A percentile compares a stretch with the other conserved stretches of the same genome.
Evolutionary conservation across 2,113 vertebrate species (phyloP).

Genomic region (Salvelinus fontinalis): DNA sequence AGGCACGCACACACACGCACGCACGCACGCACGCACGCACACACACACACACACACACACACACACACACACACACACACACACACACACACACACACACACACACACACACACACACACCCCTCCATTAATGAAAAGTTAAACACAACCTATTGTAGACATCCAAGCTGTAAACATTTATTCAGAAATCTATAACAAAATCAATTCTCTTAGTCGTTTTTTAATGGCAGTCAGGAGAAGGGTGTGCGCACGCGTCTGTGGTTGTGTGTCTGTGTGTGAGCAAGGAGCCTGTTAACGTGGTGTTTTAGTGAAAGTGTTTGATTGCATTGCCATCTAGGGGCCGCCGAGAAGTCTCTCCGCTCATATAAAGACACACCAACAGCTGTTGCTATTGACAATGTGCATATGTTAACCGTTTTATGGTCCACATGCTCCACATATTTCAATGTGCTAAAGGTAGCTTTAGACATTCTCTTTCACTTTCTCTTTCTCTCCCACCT

Average conservation of each 20-base stretch:
- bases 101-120: background rate
- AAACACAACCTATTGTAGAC: background rate
- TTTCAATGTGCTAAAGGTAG: slow-evolving; percentile 76
- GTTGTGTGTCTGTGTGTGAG: slow-evolving; percentile 49
- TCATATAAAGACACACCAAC: slow-evolving; percentile 78
- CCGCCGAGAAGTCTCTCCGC: slow-evolving; percentile 65
- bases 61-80: background rate
- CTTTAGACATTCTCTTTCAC: background rate
- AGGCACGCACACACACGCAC: too few relatives aligned
- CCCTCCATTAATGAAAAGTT: background rate
- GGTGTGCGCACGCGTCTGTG: background rate
- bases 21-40: too few relatives aligned
- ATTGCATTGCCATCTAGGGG: slow-evolving; percentile 88
- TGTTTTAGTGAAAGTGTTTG: slow-evolving; percentile 76
- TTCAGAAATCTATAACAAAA: slow-evolving; percentile 84
- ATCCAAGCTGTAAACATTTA: slow-evolving; percentile 70
- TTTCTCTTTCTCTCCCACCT: background rate
- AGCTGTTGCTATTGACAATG: slow-evolving; percentile 83
- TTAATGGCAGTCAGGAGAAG: slow-evolving; percentile 76
- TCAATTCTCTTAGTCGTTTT: slow-evolving; percentile 78
- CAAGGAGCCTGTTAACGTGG: slow-evolving; percentile 75
- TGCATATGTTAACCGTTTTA: slow-evolving; percentile 82
- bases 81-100: background rate
- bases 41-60: background rate
- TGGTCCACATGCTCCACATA: slow-evolving; percentile 78